Percentiles rank a stretch among this genome's conserved stretches.
Evolutionary conservation across 2,888 invertebrate genomes (phyloP).

Genomic region (Nemotelus pantherinus): DNA sequence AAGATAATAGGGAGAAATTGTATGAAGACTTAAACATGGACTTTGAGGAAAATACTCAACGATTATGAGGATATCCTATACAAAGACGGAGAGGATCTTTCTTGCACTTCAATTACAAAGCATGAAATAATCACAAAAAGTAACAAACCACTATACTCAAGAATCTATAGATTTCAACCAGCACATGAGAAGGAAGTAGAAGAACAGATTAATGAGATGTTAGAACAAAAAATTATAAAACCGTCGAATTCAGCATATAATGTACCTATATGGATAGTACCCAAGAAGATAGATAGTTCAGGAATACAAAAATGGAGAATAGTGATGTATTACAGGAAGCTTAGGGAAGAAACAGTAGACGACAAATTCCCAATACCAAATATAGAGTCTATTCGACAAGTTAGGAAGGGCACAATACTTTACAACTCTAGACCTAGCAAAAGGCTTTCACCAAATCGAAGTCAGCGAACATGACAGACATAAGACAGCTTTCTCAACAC

Average conservation of each 20-base stretch:
- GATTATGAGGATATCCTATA: slow-evolving; percentile 1
- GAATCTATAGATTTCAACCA: slow-evolving; percentile 13
- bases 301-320: slow-evolving; percentile 16
- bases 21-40: slow-evolving; percentile 18
- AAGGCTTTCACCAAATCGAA: slow-evolving; percentile 40
- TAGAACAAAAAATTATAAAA: slow-evolving; percentile 15
- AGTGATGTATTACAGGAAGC: slow-evolving; percentile 19
- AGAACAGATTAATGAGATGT: slow-evolving; percentile 23
- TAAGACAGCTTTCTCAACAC: slow-evolving; percentile 55
- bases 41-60: background rate
- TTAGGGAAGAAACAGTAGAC: slow-evolving; percentile 17
- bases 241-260: slow-evolving; percentile 23
- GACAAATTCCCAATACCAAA: slow-evolving; percentile 34
- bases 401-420: slow-evolving; percentile 45
- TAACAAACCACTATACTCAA: slow-evolving; percentile 16
- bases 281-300: slow-evolving; percentile 25
- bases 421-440: slow-evolving; percentile 30
- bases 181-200: background rate
- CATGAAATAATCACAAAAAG: slow-evolving; percentile 29
- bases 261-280: slow-evolving; percentile 21
- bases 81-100: slow-evolving; percentile 16
- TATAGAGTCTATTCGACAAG: slow-evolving; percentile 46
- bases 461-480: slow-evolving; percentile 47
- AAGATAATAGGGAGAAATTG: background rate
- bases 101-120: background rate